Evolutionary conservation across 2,888 invertebrate species (phyloP), one percentile per base, ranked within the genome.

Genomic region (Drosophila ustulata): DNA sequence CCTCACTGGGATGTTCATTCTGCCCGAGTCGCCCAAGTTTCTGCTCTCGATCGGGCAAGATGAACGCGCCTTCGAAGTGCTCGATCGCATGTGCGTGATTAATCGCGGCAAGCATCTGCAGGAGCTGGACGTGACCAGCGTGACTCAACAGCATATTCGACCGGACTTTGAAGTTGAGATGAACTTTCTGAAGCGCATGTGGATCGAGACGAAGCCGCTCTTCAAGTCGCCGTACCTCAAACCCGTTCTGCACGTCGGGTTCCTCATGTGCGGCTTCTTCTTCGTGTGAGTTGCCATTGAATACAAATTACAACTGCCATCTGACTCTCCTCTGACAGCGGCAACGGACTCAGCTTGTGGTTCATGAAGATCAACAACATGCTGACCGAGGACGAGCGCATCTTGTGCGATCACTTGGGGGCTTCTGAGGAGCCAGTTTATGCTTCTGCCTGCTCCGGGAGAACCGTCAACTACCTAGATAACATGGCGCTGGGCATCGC

Each of bases 21-120:
- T 82, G 28, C 84, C 82, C 0, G 73, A 83, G 30, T 66, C 71
- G 0, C 65, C 79, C 2, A 79, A 77, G 50, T 82, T 62, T 41
- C 26, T 66, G 11, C 13, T 83, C 0, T 56, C 70, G 0, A 3
- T 45, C 0, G 43, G 50, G 0, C 3, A 72, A 3, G 2, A 8
- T 0, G 56, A 57, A 0, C 47, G 26, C 7, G 82, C 84, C 8
- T 59, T 53, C 34, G 8, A 53, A 0, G 52, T 32, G 0, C 53
- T 82, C 1, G 62, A 82, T 62, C 45, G 43, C 0, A 18, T 75
- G 2, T 81, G 67, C 26, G 4, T 34, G 0, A 23, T 7, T 7
- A 83, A 81, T 46, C 74, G 49, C 9, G 62, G 58, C 9, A 23
- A 39, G 43, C n/a, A 45, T 4, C 25, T 82, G 32, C 6, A 18